phyloP scores from a whole-genome alignment of 92 coral and sea anemone species.

The Epizoanthus stellaris region DNA sequence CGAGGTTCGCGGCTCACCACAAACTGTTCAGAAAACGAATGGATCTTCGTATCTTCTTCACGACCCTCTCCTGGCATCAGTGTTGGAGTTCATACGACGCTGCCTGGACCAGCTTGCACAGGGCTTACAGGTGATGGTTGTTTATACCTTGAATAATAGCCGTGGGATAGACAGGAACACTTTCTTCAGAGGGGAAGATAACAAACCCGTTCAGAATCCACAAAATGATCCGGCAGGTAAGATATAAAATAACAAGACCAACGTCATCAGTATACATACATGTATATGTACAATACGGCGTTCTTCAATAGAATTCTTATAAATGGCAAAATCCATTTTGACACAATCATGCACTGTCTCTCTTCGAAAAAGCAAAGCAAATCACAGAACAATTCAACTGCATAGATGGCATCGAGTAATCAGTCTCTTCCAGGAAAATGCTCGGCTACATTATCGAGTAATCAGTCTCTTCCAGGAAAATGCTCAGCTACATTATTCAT shows the following conservation, averaged over 20 bases:
- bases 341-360: too few relatives aligned
- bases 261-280: not conserved
- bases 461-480: too few relatives aligned
- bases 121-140: not conserved
- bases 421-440: too few relatives aligned
- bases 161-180: not conserved
- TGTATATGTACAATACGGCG: too few relatives aligned
- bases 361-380: too few relatives aligned
- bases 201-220: slow-evolving; percentile 5
- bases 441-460: too few relatives aligned
- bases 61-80: slow-evolving; percentile 19
- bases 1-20: slow-evolving; percentile 19
- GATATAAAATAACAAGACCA: not conserved
- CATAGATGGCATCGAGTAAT: too few relatives aligned
- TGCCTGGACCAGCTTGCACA: slow-evolving; percentile 33
- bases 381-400: too few relatives aligned
- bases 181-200: slow-evolving; percentile 16
- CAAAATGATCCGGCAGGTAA: slow-evolving; percentile 16
- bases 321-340: too few relatives aligned
- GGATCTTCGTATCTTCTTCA: not conserved
- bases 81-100: slow-evolving; percentile 12
- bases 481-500: too few relatives aligned
- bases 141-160: not conserved
- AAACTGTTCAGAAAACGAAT: slow-evolving; percentile 20
- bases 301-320: too few relatives aligned